Conservation (phyloP, 1,140 invertebrate genomes). For the Drosophila grimshawi region DNA sequence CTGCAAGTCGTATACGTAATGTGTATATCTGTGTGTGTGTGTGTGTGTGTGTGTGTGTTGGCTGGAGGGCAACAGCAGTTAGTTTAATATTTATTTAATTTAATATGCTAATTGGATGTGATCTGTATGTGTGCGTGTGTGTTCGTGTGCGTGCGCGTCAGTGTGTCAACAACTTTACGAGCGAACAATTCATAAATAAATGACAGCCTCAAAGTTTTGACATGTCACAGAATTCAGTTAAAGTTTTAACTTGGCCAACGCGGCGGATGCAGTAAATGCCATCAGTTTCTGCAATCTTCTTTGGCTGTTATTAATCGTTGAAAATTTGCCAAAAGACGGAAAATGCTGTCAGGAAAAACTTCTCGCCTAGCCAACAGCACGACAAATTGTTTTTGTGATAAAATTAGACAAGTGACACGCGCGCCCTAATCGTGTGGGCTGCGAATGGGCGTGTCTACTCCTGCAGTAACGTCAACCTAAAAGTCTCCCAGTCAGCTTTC, state of each 20-base stretch:
- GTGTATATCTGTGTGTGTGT: conserved; percentile 21
- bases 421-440: conserved; percentile 62
- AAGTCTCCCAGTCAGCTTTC: conserved; percentile 58
- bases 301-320: conserved; percentile 78
- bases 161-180: conserved; percentile 67
- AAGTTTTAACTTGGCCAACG: conserved; percentile 51
- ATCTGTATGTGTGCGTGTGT: conserved; percentile 55
- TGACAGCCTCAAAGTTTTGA: conserved; percentile 70
- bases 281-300: conserved; percentile 28
- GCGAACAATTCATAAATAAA: conserved; percentile 80
- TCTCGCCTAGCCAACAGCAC: conserved; percentile 49
- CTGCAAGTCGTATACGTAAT: conserved; percentile 58
- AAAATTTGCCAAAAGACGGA: conserved; percentile 74
- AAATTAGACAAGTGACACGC: conserved; percentile 80
- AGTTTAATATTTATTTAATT: conserved; percentile 84
- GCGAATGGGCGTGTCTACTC: conserved; percentile 14
- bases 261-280: conserved; percentile 5
- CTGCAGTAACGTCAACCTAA: conserved; percentile 46
- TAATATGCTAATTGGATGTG: conserved; percentile 84
- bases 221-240: conserved; percentile 73
- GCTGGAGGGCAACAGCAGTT: conserved; percentile 59
- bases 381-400: conserved; percentile 83
- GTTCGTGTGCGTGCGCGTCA: conserved; percentile 27
- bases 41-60: conserved; percentile 11
- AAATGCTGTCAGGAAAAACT: conserved; percentile 70